Percentiles rank a stretch among this genome's conserved stretches.
Conservation (phyloP, 2,113 vertebrate species). For the Aythya baeri region DNA sequence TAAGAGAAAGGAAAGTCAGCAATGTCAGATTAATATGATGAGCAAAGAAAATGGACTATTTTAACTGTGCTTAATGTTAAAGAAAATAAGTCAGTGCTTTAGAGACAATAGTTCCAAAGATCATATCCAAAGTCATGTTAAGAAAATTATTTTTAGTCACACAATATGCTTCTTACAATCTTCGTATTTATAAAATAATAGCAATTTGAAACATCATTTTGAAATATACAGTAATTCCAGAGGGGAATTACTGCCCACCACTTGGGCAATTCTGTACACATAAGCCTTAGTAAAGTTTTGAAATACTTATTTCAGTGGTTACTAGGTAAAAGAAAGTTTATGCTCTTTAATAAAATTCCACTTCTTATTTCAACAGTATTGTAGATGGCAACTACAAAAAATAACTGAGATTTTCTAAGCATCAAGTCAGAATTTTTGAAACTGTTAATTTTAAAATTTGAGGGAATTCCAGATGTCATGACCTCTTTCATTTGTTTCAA, state of each 20-base stretch:
- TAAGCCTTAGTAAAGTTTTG: constrained; percentile 19
- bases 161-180: background rate
- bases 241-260: too few species aligned
- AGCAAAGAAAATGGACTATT: background rate
- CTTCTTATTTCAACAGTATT: background rate
- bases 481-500: background rate
- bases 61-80: background rate
- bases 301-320: constrained; percentile 19
- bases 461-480: background rate
- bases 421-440: background rate
- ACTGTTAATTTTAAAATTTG: background rate
- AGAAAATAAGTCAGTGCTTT: background rate
- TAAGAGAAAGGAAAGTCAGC: background rate
- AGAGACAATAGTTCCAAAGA: background rate
- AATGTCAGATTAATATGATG: accelerated
- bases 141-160: background rate
- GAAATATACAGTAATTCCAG: background rate
- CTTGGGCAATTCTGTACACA: background rate
- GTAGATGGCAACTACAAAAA: constrained; percentile 1
- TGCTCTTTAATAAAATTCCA: background rate
- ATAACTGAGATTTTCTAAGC: background rate
- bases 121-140: background rate
- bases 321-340: constrained; percentile 1
- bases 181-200: background rate
- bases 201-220: background rate